Evolutionary conservation across 2,113 vertebrate species (phyloP).

Genomic region (Anthoscopus minutus): DNA sequence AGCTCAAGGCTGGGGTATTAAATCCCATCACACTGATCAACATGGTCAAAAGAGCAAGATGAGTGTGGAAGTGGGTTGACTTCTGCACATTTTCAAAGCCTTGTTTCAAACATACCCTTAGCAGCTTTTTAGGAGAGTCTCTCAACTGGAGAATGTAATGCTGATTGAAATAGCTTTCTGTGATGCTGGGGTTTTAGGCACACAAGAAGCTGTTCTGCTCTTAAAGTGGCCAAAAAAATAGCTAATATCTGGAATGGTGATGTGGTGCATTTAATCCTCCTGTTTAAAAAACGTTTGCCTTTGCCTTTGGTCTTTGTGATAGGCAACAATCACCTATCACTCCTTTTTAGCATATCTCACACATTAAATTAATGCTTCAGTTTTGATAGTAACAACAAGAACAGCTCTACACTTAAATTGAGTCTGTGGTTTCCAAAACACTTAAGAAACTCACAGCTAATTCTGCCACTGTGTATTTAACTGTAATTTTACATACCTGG

Average conservation of each 20-base stretch:
- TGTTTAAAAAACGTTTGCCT: not conserved
- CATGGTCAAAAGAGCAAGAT: not conserved
- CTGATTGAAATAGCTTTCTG: not conserved
- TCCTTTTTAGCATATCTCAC: not conserved
- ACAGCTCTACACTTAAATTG: not conserved
- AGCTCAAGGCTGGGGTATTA: not conserved
- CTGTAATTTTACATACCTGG: not conserved
- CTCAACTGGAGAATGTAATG: not conserved
- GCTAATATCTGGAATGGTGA: not conserved
- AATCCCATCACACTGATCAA: not conserved
- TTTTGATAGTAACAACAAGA: not conserved
- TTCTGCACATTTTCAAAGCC: not conserved
- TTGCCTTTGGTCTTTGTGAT: not conserved
- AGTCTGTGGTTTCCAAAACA: not conserved
- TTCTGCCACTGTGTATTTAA: not conserved
- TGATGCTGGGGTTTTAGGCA: not conserved
- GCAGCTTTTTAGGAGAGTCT: not conserved
- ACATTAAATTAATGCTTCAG: not conserved
- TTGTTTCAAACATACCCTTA: not conserved
- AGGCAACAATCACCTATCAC: not conserved
- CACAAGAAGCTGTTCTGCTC: not conserved
- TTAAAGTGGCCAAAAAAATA: not conserved
- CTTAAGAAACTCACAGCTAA: not conserved
- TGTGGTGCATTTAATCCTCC: not conserved
- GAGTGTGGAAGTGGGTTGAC: not conserved